phyloP scores from a whole-genome alignment of 2,888 invertebrate genomes.

The Caenorhabditis drosophilae region DNA sequence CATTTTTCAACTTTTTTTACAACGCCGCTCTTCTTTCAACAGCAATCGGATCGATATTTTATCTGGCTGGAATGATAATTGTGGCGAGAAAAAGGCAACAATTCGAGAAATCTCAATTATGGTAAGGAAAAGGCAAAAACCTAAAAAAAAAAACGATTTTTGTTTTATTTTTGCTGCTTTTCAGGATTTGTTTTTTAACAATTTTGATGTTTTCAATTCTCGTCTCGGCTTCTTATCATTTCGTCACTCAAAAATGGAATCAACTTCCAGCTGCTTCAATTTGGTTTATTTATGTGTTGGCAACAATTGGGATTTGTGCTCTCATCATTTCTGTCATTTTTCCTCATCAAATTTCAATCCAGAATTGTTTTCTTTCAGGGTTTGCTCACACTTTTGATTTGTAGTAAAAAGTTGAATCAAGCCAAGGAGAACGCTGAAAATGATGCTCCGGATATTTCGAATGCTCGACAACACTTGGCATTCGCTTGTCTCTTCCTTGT shows the following conservation, averaged over 20 bases:
- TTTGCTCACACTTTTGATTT: background rate
- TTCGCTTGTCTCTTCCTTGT: slow-evolving; percentile 12
- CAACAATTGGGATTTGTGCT: slow-evolving; percentile 10
- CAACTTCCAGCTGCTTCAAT: slow-evolving; percentile 21
- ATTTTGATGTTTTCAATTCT: slow-evolving; percentile 22
- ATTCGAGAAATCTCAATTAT: slow-evolving; percentile 12
- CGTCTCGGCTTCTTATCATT: slow-evolving; percentile 30
- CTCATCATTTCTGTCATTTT: slow-evolving; percentile 19
- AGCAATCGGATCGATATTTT: slow-evolving; percentile 21
- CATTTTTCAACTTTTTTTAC: slow-evolving; percentile 28
- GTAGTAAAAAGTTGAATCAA: background rate
- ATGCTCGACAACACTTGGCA: slow-evolving; percentile 22
- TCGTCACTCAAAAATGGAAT: slow-evolving; percentile 23
- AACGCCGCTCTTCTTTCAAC: slow-evolving; percentile 15
- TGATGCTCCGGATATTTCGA: slow-evolving; percentile 14
- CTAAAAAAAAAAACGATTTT: too few relatives aligned
- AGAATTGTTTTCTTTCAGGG: background rate
- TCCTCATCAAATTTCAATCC: background rate
- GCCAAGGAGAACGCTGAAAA: background rate
- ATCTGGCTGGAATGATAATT: slow-evolving; percentile 19
- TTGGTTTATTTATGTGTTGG: slow-evolving; percentile 19
- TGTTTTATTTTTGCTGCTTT: too few relatives aligned
- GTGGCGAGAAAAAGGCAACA: slow-evolving; percentile 20
- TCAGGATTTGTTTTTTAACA: slow-evolving; percentile 11
- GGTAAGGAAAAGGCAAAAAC: too few relatives aligned